Evolutionary conservation across 2,113 vertebrate genomes (phyloP).

Genomic region (Apaloderma vittatum): DNA sequence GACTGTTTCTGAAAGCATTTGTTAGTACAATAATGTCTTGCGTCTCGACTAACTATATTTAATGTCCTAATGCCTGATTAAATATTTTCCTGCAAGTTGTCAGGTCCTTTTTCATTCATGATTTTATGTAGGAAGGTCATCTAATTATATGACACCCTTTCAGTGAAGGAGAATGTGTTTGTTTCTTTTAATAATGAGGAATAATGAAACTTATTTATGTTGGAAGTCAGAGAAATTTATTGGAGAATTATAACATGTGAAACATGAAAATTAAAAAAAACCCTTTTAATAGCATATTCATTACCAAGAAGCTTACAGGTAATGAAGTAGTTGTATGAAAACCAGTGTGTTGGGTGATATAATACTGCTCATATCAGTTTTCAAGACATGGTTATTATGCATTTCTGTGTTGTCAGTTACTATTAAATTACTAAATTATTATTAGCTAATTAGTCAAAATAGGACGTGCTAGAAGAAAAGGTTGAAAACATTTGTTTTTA

Average conservation of each 20-base stretch:
- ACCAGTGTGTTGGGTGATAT: conserved; percentile 18
- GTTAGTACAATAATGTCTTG: conserved; percentile 39
- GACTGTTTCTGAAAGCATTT: conserved; percentile 48
- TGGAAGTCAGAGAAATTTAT: conserved; percentile 77
- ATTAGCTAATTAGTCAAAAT: conserved; percentile 57
- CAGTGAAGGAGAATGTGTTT: conserved; percentile 68
- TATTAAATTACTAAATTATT: conserved; percentile 57
- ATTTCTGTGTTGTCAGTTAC: conserved; percentile 65
- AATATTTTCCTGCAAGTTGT: conserved; percentile 66
- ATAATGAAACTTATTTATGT: conserved; percentile 82
- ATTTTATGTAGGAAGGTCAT: conserved; percentile 73
- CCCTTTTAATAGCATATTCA: conserved; percentile 73
- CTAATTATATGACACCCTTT: conserved; percentile 73
- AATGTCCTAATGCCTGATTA: conserved; percentile 66
- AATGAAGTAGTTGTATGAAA: conserved; percentile 61
- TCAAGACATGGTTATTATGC: not conserved
- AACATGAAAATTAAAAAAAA: conserved; percentile 74
- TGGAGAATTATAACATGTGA: conserved; percentile 71
- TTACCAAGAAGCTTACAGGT: conserved; percentile 65
- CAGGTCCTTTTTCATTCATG: conserved; percentile 69
- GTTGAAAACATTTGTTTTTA: not conserved
- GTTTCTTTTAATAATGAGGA: conserved; percentile 78
- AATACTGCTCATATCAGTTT: conserved; percentile 32
- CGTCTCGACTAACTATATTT: conserved; percentile 56
- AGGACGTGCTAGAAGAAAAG: conserved; percentile 18